Evolutionary conservation across 2,888 invertebrate genomes (phyloP).

Genomic region (Pyrrhia umbra): DNA sequence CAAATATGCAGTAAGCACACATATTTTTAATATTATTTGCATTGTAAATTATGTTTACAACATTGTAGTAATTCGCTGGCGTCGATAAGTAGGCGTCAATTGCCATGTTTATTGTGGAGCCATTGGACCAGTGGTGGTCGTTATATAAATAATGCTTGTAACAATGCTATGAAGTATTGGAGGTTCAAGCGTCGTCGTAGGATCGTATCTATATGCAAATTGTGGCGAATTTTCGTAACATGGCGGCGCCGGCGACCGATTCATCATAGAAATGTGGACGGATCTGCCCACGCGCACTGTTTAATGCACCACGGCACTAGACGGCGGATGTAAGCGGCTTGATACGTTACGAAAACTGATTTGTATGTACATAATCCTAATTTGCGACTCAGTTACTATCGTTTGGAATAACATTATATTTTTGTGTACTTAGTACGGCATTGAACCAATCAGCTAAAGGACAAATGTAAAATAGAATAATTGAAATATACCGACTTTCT

Average conservation of each 20-base stretch:
- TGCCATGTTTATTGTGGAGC: conserved; percentile 64
- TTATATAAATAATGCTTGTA: conserved; percentile 81
- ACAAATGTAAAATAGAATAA: conserved; percentile 2
- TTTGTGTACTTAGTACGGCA: conserved; percentile 50
- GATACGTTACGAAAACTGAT: conserved; percentile 72
- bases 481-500: not conserved
- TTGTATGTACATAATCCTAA: conserved; percentile 64
- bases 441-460: conserved; percentile 13
- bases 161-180: conserved; percentile 75
- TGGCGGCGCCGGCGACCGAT: conserved; percentile 81
- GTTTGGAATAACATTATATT: conserved; percentile 45
- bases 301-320: conserved; percentile 74
- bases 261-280: conserved; percentile 89
- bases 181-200: conserved; percentile 64
- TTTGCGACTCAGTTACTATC: conserved; percentile 55
- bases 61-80: conserved; percentile 66
- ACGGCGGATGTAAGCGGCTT: conserved; percentile 66
- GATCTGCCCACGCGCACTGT: conserved; percentile 83
- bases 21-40: conserved; percentile 65
- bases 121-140: conserved; percentile 64
- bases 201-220: conserved; percentile 87
- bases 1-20: conserved; percentile 56
- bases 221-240: conserved; percentile 87
- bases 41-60: conserved; percentile 67
- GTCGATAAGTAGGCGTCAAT: conserved; percentile 70